A percentile compares a stretch with the other conserved stretches of the same genome.
Evolutionary conservation across 2,113 vertebrate species (phyloP).

Genomic region (Petroica traversi): DNA sequence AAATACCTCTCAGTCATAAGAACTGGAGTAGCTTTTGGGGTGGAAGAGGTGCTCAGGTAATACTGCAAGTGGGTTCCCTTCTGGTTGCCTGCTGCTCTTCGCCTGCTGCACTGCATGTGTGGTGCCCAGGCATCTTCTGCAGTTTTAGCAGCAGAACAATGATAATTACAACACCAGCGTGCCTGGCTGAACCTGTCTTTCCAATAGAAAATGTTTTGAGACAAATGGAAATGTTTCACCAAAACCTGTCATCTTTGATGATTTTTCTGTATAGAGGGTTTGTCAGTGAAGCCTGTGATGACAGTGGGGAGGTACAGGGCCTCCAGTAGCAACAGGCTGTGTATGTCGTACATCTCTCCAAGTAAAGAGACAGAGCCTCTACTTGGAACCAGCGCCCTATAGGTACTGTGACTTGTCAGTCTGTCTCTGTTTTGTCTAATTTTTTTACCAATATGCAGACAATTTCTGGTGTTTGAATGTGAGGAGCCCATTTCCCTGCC

Average conservation of each 20-base stretch:
- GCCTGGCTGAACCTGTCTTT: not conserved
- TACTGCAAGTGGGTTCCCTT: not conserved
- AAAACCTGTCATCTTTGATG: not conserved
- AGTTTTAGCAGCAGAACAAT: not conserved
- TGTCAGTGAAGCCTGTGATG: rapidly evolving
- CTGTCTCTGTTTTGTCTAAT: not conserved
- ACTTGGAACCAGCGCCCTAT: not conserved
- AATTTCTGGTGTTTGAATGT: not conserved
- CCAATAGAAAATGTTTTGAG: not conserved
- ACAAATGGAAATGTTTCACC: not conserved
- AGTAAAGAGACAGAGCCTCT: not conserved
- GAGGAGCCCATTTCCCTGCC: not conserved
- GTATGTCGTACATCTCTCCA: too few species aligned
- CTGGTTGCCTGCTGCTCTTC: not conserved
- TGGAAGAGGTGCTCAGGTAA: rapidly evolving
- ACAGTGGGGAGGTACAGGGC: rapidly evolving
- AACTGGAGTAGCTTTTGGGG: rapidly evolving
- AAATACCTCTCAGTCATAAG: not conserved
- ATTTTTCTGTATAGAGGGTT: not conserved
- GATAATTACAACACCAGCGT: not conserved
- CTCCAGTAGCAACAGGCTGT: not conserved
- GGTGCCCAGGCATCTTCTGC: rapidly evolving
- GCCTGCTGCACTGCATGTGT: rapidly evolving
- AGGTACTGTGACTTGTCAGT: rapidly evolving
- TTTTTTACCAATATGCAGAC: rapidly evolving